Evolutionary conservation across 2,888 invertebrate genomes (phyloP).

Genomic region (Dolomedes plantarius): DNA sequence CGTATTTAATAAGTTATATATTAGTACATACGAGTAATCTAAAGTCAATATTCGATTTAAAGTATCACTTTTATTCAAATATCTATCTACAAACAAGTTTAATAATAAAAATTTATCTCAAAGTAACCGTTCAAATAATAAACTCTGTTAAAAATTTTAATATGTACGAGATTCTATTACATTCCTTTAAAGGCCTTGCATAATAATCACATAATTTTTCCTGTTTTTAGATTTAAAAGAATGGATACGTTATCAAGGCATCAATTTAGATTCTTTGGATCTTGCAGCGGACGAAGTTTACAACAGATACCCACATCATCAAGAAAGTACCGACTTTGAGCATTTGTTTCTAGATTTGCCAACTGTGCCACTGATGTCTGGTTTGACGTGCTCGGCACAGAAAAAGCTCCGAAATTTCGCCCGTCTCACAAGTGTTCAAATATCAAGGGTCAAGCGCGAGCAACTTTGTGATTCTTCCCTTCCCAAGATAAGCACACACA

Average conservation of each 20-base stretch:
- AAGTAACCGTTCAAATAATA: too few species aligned
- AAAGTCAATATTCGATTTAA: too few species aligned
- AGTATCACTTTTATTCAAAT: too few species aligned
- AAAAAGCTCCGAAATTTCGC: conserved; percentile 78
- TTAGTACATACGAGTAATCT: too few species aligned
- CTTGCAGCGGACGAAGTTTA: conserved; percentile 75
- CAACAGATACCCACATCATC: conserved; percentile 33
- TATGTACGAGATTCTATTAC: too few species aligned
- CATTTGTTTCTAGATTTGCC: conserved; percentile 69
- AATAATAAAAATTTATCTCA: too few species aligned
- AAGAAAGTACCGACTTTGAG: conserved; percentile 41
- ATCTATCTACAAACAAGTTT: too few species aligned
- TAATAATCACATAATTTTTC: neutral
- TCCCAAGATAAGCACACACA: conserved; percentile 72
- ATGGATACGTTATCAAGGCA: conserved; percentile 81
- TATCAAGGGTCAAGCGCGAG: conserved; percentile 73
- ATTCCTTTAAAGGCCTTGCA: too few species aligned
- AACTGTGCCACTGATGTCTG: conserved; percentile 82
- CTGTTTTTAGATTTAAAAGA: conserved; percentile 84
- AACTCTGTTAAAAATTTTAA: too few species aligned
- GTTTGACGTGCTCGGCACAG: conserved; percentile 82
- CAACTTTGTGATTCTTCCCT: conserved; percentile 71
- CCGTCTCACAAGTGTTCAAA: conserved; percentile 70
- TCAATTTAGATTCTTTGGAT: conserved; percentile 76
- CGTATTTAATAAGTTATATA: too few species aligned